Evolutionary conservation across 2,113 vertebrate species (phyloP).

Genomic region (Delphinus delphis): DNA sequence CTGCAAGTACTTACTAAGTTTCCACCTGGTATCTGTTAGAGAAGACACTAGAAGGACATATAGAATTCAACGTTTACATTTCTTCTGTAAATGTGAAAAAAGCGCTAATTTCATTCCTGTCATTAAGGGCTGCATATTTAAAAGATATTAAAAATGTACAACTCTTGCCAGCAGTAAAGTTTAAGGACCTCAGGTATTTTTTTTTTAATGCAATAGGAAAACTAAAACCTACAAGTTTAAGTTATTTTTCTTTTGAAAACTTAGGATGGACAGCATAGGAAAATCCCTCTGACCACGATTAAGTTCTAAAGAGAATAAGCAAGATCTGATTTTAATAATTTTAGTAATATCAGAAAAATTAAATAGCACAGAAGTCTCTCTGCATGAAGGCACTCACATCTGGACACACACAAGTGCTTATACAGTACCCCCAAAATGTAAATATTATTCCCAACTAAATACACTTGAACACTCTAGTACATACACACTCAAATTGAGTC

Average conservation of each 20-base stretch:
- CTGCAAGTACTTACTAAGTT: background rate
- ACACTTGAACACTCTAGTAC: background rate
- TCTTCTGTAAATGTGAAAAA: slow-evolving; percentile 1
- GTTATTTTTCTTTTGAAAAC: slow-evolving; percentile 39
- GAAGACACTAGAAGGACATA: background rate
- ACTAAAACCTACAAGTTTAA: background rate
- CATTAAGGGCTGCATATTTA: background rate
- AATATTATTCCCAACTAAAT: slow-evolving; percentile 4
- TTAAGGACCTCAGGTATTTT: background rate
- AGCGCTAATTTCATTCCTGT: background rate
- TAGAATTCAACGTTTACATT: background rate
- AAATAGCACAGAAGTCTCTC: background rate
- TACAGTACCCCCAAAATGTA: background rate
- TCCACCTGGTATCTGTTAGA: background rate
- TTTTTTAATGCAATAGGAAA: slow-evolving; percentile 32
- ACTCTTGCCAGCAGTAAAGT: background rate
- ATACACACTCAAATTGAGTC: background rate
- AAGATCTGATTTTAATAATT: background rate
- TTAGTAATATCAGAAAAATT: background rate
- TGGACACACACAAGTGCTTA: background rate
- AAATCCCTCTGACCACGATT: background rate
- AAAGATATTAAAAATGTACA: slow-evolving; percentile 1
- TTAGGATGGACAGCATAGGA: background rate
- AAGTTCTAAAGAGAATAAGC: background rate
- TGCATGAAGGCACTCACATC: background rate